Conservation (phyloP, 2,113 vertebrate genomes). For the Phainopepla nitens region DNA sequence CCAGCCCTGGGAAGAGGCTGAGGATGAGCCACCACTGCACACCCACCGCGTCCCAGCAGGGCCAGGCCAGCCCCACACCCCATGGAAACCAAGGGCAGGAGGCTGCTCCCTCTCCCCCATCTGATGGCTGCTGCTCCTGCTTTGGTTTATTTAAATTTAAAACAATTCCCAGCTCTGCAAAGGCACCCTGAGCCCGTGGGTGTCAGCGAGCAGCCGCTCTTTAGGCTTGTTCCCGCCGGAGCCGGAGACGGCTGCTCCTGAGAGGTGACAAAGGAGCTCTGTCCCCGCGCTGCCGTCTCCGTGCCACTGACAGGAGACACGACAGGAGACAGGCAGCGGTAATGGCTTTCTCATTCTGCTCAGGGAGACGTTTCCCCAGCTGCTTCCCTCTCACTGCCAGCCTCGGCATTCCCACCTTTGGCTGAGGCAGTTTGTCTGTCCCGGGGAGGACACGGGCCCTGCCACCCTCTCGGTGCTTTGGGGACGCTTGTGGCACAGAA, state of each 20-base stretch:
- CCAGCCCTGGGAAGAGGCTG: neutral
- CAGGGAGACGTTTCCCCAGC: neutral
- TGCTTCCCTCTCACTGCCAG: neutral
- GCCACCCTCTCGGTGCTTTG: neutral
- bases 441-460: neutral
- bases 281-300: neutral
- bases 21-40: neutral
- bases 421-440: neutral
- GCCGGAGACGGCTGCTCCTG: neutral
- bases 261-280: constrained; percentile 33
- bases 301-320: neutral
- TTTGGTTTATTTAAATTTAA: neutral
- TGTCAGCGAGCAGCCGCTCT: neutral
- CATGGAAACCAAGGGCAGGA: fast-evolving
- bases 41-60: neutral
- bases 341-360: constrained; percentile 40
- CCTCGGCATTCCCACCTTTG: neutral
- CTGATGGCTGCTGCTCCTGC: neutral
- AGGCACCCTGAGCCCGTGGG: neutral
- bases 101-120: neutral
- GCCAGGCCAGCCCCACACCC: neutral
- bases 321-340: neutral
- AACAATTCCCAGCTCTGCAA: neutral
- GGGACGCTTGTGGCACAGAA: neutral
- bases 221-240: neutral